Evolutionary conservation across 2,113 vertebrate species (phyloP), one percentile per base, ranked within the genome.

Genomic region (Nycticryphes semicollaris): DNA sequence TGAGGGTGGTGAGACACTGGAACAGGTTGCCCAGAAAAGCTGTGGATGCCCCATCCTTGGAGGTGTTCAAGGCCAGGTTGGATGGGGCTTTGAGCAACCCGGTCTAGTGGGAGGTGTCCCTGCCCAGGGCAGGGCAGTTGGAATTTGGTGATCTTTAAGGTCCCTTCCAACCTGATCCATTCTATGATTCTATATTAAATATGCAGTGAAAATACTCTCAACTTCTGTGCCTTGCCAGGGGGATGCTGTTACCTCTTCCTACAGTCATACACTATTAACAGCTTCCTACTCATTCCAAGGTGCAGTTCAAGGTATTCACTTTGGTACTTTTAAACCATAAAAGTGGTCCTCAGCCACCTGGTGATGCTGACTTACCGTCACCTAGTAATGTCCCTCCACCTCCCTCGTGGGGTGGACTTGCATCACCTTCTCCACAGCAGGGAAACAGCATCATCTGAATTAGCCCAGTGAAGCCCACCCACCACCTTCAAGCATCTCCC

Each of bases 331-430:
- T 3, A 63, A 72, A 48, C 10, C 70, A 53, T 39, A 8, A 3
- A 22, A 3, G n/a, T 6, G 14, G 18, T 66, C 8, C 72, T 74
- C 64, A 59, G 60, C 1, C 1, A 25, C 51, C 12, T 47, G 54
- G 54, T 59, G 41, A 20, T 20, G n/a, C 62, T 53, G 48, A 12
- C 0, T 1, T 33, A 35, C 3, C 78, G 43, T 1, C 59, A 37
- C 1, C 54, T 57, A 39, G 47, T 74, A 5, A 19, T 0, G 9
- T 66, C 45, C 33, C 30, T 27, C 60, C 41, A 16, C 9, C 28
- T 5, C 1, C 4, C 66, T 10, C 51, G 27, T 5, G 31, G 30
- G 11, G 25, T 0, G 0, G 31, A 63, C 19, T n/a, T 1, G 7
- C n/a, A 12, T 24, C 23, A 3, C 50, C 64, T 51, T 25, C 27